Evolutionary conservation across 2,888 invertebrate species (phyloP).

Genomic region (Dermolepida albohirtum): DNA sequence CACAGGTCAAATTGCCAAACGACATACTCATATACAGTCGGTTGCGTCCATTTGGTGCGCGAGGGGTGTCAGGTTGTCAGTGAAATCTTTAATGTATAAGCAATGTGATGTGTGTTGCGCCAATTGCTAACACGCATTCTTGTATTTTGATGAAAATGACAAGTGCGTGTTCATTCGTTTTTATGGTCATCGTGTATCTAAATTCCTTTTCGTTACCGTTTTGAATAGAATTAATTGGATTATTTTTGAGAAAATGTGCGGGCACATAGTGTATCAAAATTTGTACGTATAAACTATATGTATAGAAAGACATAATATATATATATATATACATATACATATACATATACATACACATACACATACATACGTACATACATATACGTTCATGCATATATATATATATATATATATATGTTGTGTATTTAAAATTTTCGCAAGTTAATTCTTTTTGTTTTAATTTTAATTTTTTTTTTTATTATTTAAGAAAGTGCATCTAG

Average conservation of each 20-base stretch:
- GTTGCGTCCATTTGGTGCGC: constrained; percentile 43
- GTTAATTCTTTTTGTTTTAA: no score
- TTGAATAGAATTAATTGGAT: neutral
- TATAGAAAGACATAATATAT: no score
- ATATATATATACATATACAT: no score
- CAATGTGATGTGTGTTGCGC: constrained; percentile 56
- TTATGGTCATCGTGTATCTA: constrained; percentile 23
- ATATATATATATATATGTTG: no score
- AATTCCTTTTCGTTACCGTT: constrained; percentile 13
- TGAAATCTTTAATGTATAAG: constrained; percentile 64
- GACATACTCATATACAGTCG: constrained; percentile 42
- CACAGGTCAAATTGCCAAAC: constrained; percentile 56
- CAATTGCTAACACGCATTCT: constrained; percentile 48
- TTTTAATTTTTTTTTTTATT: no score
- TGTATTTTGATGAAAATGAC: constrained; percentile 55
- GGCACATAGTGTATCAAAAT: neutral
- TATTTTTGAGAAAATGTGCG: constrained; percentile 7
- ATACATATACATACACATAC: no score
- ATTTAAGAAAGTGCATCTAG: no score
- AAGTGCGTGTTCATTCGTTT: constrained; percentile 52
- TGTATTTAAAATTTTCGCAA: no score
- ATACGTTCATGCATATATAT: no score
- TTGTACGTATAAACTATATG: no score
- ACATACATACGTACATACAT: no score
- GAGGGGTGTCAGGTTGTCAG: constrained; percentile 64